Conservation (phyloP, 2,888 invertebrate species). For the Syrphus vitripennis region DNA sequence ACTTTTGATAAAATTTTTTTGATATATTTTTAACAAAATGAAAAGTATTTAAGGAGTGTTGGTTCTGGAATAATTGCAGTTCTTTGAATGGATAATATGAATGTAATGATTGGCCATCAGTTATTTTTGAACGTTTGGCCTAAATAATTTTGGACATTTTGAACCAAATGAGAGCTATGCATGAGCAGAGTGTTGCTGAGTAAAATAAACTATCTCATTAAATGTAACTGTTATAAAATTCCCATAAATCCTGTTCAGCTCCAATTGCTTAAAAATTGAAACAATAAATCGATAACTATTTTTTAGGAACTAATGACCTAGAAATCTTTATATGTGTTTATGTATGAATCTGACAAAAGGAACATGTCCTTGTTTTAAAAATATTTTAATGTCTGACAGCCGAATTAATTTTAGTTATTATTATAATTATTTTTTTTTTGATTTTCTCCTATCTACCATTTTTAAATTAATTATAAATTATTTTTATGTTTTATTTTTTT, state of each 20-base stretch:
- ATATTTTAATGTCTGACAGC: slow-evolving; percentile 47
- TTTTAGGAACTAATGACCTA: slow-evolving; percentile 58
- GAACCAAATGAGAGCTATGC: no score
- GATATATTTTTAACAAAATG: no score
- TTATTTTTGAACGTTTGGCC: no score
- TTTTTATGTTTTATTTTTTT: slow-evolving; percentile 1
- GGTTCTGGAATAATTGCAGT: no score
- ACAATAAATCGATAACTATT: neutral
- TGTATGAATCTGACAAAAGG: neutral
- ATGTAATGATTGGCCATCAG: no score
- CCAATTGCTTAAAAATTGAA: neutral
- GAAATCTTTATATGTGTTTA: neutral
- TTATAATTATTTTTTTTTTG: slow-evolving; percentile 9
- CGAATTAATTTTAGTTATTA: slow-evolving; percentile 28
- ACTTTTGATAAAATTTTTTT: no score
- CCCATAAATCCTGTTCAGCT: neutral
- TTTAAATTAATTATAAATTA: slow-evolving; percentile 8
- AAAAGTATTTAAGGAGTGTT: no score
- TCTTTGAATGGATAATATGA: no score
- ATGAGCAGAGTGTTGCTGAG: no score
- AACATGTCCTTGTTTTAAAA: slow-evolving; percentile 7
- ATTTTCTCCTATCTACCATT: slow-evolving; percentile 58
- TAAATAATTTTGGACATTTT: no score
- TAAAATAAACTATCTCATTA: neutral
- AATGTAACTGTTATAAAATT: neutral